Conservation (phyloP, 2,797 vertebrate species). For the Acanthurus leucopareius region DNA sequence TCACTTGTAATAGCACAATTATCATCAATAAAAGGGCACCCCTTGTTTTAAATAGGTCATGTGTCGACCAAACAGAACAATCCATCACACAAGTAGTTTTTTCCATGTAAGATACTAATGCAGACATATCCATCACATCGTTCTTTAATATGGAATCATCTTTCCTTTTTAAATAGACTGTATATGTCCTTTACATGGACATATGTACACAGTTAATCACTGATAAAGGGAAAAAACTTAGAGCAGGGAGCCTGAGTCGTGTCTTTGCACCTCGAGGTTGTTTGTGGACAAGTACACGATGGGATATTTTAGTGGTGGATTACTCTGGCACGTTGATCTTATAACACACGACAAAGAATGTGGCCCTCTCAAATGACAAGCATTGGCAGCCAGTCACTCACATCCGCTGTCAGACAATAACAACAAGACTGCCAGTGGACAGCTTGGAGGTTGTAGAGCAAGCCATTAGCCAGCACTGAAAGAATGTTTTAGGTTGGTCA, state of each 20-base stretch:
- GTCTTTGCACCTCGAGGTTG: constrained; percentile 40
- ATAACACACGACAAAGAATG: constrained; percentile 69
- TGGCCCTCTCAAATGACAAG: constrained; percentile 75
- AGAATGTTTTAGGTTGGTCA: constrained; percentile 63
- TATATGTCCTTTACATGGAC: neutral
- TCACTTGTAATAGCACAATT: too few relatives aligned
- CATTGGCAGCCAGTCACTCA: constrained; percentile 64
- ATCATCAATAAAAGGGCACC: too few relatives aligned
- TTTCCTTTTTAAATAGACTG: neutral
- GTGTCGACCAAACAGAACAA: neutral
- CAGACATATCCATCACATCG: neutral
- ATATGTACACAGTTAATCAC: constrained; percentile 4
- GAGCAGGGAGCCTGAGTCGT: neutral
- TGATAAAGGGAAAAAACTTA: neutral
- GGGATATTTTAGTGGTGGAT: constrained; percentile 76
- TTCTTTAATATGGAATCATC: constrained; percentile 9
- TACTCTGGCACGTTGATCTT: constrained; percentile 76
- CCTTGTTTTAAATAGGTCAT: neutral
- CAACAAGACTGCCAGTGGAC: constrained; percentile 47
- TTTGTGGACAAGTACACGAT: constrained; percentile 55
- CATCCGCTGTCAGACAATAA: constrained; percentile 71
- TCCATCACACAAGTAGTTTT: neutral
- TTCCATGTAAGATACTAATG: neutral
- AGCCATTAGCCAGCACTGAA: constrained; percentile 56
- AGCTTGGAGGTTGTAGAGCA: constrained; percentile 26